Base-by-base conservation (phyloP, 2,888 invertebrate species). In the Mythimna ferrago region DNA sequence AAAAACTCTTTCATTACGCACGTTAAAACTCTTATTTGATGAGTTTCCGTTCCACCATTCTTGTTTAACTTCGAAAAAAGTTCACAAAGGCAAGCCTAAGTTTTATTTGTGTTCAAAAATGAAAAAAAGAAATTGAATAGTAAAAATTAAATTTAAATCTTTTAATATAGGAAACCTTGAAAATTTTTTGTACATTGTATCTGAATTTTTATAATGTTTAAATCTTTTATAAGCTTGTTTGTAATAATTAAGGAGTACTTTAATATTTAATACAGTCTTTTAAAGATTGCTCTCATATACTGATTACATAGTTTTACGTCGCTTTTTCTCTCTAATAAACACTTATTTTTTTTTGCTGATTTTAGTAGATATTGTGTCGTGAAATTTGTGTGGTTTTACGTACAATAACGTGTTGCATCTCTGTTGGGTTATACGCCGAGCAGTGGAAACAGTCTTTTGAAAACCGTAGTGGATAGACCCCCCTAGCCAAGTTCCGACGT, bases 51-150 rank as follows among this genome's bases (percentile, higher is more conserved):
- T n/a, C 35, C 35, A 38, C 35, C 2, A 32, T 9, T 41, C 6
- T 66, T 53, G n/a, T 68, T 53, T 67, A 1, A 38, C 16, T 69
- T 41, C 10, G 11, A 69, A 54, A n/a, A 66, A n/a, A 44, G 14
- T 32, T 26, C 5, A 58, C 11, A 57, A 71, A 58, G n/a, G 7
- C 9, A 5, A 44, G 19, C 44, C n/a, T 57, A 9, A 35, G 26
- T 56, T 70, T 48, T 38, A 21, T 38, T 44, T 56, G 6, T n/a
- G 6, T 44, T 41, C 7, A n/a, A 14, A 60, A 57, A 32, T 41
- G 2, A n/a, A 14, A 60, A 57, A 32, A 16, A 32, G 26, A 57
- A 57, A 4, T 41, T 38, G 2, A 60, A 38, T n/a, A 60, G 38
- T 60, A 21, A 41, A 19, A 41, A 41, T 61, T 21, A 41, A n/a